Base-by-base conservation (phyloP, 2,888 invertebrate species). In the Apodemia mormo region DNA sequence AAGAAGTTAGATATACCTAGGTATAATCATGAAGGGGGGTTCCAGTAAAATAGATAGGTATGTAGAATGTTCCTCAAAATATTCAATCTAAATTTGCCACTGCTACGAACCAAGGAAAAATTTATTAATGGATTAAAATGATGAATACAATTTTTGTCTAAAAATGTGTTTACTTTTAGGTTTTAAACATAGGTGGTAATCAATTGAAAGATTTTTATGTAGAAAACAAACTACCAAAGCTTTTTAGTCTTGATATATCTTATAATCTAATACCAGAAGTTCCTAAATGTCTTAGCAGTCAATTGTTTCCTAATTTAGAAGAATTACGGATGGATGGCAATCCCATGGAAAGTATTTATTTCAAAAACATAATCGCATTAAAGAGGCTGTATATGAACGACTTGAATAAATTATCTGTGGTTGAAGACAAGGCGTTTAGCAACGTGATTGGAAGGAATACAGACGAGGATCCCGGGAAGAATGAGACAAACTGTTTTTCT, bases 291-390 rank as follows among this genome's bases (percentile, higher is more conserved):
- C 78, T 94, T 40, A 92, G 81, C 74, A 79, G 81, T 0, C 83
- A 88, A 68, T 85, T 88, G 68, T 87, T 94, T 52, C 94, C 95
- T 1, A 84, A 84, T 75, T 83, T 95, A 71, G 88, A 89, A 67
- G 89, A 88, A 65, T 82, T 95, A 7, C 80, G 88, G n/a, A 80
- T 95, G 65, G 94, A 94, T 78, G 92, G 91, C 72, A 95, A 95
- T 83, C 92, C 92, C 2, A 82, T 95, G 14, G 81, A 85, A 66
- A 80, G 78, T 49, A 85, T 95, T 74, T 89, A 88, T 73, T 94
- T 95, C 76, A 82, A 85, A 72, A 89, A 91, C 49, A 88, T 93
- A 45, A 78, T 94, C 29, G 85, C 85, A 8, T 69, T 95, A 12
- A 87, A 84, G 76, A 88, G 77, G 76, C 81, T 95, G 66, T 88